phyloP scores from a whole-genome alignment of 2,888 invertebrate genomes.

The Alitta virens region DNA sequence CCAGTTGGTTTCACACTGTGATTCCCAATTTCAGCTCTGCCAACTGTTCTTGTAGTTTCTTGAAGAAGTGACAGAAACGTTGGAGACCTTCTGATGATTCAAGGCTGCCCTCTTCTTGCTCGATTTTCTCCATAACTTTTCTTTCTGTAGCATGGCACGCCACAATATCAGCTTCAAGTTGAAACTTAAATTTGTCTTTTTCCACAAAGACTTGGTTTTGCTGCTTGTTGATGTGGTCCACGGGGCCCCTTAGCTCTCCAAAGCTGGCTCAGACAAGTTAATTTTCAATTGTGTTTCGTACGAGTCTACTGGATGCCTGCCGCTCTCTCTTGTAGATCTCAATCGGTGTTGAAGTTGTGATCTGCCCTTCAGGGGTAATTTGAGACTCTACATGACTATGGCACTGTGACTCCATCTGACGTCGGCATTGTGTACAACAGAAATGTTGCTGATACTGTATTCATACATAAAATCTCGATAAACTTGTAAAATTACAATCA shows the following conservation, averaged over 20 bases:
- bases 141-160: conserved; percentile 8
- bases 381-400: too few relatives aligned
- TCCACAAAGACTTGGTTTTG: conserved; percentile 19
- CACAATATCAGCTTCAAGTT: neutral
- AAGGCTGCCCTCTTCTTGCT: neutral
- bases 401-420: too few relatives aligned
- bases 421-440: too few relatives aligned
- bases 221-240: conserved; percentile 18
- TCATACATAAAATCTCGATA: too few relatives aligned
- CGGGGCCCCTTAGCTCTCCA: conserved; percentile 16
- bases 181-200: conserved; percentile 14
- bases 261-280: conserved; percentile 17
- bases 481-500: too few relatives aligned
- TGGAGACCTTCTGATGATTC: conserved; percentile 2
- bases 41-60: conserved; percentile 31
- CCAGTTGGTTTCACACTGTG: conserved; percentile 49
- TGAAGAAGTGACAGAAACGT: conserved; percentile 11
- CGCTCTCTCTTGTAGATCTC: conserved; percentile 24
- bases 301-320: conserved; percentile 24
- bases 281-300: conserved; percentile 17
- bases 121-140: conserved; percentile 12
- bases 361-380: too few relatives aligned
- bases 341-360: too few relatives aligned
- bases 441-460: too few relatives aligned
- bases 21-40: conserved; percentile 48